Evolutionary conservation across 1,140 invertebrate species (phyloP).

Genomic region (Heliothis virescens): DNA sequence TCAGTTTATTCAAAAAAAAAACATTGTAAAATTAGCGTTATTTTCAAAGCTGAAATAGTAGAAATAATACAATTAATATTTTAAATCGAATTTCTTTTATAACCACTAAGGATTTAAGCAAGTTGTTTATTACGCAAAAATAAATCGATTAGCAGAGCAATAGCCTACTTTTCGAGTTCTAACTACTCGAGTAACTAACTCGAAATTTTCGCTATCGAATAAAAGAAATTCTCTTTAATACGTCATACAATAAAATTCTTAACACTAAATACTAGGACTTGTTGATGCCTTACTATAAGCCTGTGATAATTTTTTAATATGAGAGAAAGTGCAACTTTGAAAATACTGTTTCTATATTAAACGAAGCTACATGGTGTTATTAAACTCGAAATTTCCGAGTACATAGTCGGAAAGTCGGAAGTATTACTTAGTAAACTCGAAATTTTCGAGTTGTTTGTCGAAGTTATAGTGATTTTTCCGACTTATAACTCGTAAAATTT

Average conservation of each 20-base stretch:
- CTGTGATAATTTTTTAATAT: conserved; percentile 53
- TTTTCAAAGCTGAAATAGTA: conserved; percentile 74
- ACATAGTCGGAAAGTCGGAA: conserved; percentile 12
- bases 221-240: conserved; percentile 60
- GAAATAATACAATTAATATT: conserved; percentile 61
- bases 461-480: background rate
- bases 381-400: conserved; percentile 40
- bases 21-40: conserved; percentile 51
- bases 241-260: conserved; percentile 66
- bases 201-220: conserved; percentile 39
- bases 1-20: conserved; percentile 63
- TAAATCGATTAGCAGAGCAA: background rate
- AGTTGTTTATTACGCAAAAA: background rate
- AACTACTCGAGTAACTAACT: background rate
- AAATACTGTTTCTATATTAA: conserved; percentile 60
- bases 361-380: conserved; percentile 18
- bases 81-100: conserved; percentile 58
- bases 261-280: conserved; percentile 73
- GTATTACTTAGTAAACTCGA: background rate
- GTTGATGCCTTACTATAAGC: conserved; percentile 64
- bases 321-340: conserved; percentile 58
- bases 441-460: conserved; percentile 3
- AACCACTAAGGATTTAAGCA: conserved; percentile 39
- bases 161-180: conserved; percentile 22
- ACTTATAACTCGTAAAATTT: conserved; percentile 25